Evolutionary conservation across 2,888 invertebrate genomes (phyloP).

Genomic region (Hirtodrosophila histrioides): DNA sequence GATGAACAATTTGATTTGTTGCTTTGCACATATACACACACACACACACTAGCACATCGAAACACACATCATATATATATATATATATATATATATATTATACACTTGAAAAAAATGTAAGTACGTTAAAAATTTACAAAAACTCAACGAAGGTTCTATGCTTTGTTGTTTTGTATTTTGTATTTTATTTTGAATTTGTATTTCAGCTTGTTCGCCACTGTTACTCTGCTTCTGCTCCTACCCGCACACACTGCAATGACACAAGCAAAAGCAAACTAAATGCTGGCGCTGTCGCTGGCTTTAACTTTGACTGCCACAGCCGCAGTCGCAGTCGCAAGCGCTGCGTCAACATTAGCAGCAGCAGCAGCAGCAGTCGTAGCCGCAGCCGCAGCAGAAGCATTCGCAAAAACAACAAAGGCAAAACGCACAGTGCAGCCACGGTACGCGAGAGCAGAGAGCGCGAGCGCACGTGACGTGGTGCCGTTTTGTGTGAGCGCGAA

Average conservation of each 20-base stretch:
- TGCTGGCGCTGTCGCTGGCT: slow-evolving; percentile 57
- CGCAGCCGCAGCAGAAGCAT: slow-evolving; percentile 45
- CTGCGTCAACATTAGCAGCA: slow-evolving; percentile 23
- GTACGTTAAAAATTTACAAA: slow-evolving; percentile 25
- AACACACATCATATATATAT: not conserved
- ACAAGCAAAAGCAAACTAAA: slow-evolving; percentile 77
- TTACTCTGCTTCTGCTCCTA: slow-evolving; percentile 56
- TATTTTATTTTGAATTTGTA: slow-evolving; percentile 31
- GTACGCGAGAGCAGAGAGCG: slow-evolving; percentile 53
- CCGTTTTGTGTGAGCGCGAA: slow-evolving; percentile 56
- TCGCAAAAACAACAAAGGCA: slow-evolving; percentile 63
- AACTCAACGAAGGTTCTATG: slow-evolving; percentile 23
- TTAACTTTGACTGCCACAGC: slow-evolving; percentile 52
- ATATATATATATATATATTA: not conserved
- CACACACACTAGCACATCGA: slow-evolving; percentile 9
- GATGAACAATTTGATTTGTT: slow-evolving; percentile 23
- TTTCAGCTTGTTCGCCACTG: slow-evolving; percentile 33
- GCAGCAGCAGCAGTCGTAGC: too few relatives aligned
- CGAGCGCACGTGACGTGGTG: slow-evolving; percentile 58
- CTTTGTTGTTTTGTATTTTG: slow-evolving; percentile 22
- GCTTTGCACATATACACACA: slow-evolving; percentile 3
- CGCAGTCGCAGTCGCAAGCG: slow-evolving; percentile 23
- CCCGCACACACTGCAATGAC: slow-evolving; percentile 78
- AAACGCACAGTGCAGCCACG: slow-evolving; percentile 54
- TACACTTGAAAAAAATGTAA: slow-evolving; percentile 50